Conservation (phyloP, 2,113 vertebrate genomes). For the Labeo rohita region DNA sequence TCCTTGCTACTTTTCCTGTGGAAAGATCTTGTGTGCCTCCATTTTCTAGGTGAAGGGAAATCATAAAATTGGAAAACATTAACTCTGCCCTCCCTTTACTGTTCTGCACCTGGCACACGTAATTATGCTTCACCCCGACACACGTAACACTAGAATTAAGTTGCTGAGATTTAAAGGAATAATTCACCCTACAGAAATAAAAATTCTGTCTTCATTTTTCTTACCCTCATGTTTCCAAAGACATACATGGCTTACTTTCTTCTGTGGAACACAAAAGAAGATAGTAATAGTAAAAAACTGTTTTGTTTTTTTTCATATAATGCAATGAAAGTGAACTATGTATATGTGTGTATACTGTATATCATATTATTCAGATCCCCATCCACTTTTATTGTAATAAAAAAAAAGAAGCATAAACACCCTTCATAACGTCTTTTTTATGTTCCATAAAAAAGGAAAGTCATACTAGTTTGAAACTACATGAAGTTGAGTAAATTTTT, state of each 20-base stretch:
- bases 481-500: background rate
- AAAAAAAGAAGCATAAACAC: background rate
- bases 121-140: conserved; percentile 76
- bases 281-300: background rate
- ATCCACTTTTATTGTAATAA: background rate
- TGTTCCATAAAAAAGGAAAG: background rate
- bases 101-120: conserved; percentile 84
- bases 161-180: background rate
- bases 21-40: conserved; percentile 29
- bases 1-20: conserved; percentile 67
- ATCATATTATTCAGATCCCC: too few species aligned
- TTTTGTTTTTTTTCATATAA: background rate
- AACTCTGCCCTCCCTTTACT: conserved; percentile 73
- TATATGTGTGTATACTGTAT: too few species aligned
- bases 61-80: conserved; percentile 89
- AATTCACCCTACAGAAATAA: background rate
- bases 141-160: background rate
- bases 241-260: background rate
- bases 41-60: conserved; percentile 83
- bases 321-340: background rate
- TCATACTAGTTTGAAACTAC: background rate
- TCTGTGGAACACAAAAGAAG: background rate
- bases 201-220: background rate
- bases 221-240: background rate
- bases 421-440: background rate